These are phyloP conservation scores for Trissolcus brochymenae DNA, from an alignment of 2,888 invertebrate species.

Conservation along the genomic window DNA sequence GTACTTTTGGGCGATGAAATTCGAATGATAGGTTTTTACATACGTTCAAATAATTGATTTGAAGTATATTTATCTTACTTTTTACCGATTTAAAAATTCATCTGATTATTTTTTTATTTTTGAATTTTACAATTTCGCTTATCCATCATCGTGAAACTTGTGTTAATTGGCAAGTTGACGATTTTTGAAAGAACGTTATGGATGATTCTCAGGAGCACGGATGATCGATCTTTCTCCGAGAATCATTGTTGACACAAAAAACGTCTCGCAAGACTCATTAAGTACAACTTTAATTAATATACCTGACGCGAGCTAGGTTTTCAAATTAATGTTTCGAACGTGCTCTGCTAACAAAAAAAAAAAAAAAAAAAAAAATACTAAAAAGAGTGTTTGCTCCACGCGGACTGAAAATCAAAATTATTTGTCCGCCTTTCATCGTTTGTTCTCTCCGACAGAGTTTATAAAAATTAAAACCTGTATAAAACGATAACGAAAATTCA, in stretches of 20 bases:
- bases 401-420: conserved; percentile 2
- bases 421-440: not conserved
- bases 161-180: conserved; percentile 23
- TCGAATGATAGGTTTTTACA: too few species aligned
- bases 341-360: not conserved
- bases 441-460: too few species aligned
- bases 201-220: conserved; percentile 11
- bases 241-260: conserved; percentile 27
- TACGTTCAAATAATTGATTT: too few species aligned
- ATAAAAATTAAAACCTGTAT: too few species aligned
- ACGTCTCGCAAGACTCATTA: conserved; percentile 23
- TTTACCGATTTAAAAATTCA: too few species aligned
- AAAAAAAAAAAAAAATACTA: not conserved
- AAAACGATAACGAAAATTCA: too few species aligned
- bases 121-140: not conserved
- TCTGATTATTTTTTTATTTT: too few species aligned
- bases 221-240: conserved; percentile 34
- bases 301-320: conserved; percentile 24
- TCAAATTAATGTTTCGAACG: conserved; percentile 19
- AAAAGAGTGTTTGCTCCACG: conserved; percentile 5
- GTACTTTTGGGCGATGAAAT: too few species aligned
- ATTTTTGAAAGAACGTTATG: conserved; percentile 32
- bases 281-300: conserved; percentile 23
- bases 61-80: too few species aligned
- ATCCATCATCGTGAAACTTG: conserved; percentile 21